These are phyloP conservation scores for Microtus richardsoni DNA, from an alignment of 2,113 vertebrate species.

Conservation along the genomic window DNA sequence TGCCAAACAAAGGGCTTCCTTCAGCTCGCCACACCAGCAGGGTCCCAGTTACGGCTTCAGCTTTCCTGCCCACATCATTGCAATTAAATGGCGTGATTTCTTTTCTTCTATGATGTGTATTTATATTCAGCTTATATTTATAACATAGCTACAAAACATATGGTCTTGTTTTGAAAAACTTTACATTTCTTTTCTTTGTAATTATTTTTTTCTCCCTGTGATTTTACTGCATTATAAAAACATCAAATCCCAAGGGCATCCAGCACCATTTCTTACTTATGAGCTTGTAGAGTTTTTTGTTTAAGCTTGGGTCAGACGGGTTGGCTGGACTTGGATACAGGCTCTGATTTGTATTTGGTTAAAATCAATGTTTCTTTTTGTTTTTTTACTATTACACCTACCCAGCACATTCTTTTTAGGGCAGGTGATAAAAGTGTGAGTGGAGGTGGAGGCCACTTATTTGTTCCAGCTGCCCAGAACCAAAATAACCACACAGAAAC, in stretches of 20 bases:
- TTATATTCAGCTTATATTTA: not conserved
- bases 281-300: not conserved
- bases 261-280: not conserved
- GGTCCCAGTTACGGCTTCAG: not conserved
- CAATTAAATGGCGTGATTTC: not conserved
- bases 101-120: not conserved
- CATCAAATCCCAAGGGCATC: not conserved
- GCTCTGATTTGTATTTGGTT: not conserved
- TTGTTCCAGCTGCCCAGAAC: too few relatives aligned
- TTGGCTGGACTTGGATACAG: not conserved
- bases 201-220: not conserved
- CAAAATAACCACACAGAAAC: too few relatives aligned
- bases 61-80: not conserved
- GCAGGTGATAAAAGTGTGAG: not conserved
- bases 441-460: too few relatives aligned
- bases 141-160: not conserved
- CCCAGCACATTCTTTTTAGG: not conserved
- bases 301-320: not conserved
- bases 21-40: not conserved
- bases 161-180: constrained; percentile 10
- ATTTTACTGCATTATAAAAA: not conserved
- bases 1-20: not conserved
- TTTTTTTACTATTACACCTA: not conserved
- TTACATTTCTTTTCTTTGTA: not conserved
- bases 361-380: not conserved